Conservation (phyloP, 2,113 vertebrate species). For the Tricholaema leucomelas region DNA sequence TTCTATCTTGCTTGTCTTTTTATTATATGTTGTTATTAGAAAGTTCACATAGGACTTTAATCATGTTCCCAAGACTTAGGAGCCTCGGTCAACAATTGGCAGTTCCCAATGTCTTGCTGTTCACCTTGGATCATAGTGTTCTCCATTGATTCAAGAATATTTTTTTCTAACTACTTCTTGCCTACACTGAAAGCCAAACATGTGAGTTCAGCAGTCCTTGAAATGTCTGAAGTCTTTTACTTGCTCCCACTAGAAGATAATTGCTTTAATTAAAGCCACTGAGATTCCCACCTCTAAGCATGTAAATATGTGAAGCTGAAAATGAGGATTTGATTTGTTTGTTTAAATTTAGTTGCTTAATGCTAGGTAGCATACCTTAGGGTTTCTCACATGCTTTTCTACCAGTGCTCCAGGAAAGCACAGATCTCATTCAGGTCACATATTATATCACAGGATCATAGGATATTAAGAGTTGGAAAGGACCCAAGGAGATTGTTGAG, state of each 20-base stretch:
- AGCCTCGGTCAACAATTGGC: not conserved
- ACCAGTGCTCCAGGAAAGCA: not conserved
- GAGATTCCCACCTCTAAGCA: not conserved
- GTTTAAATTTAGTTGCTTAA: not conserved
- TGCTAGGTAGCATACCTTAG: not conserved
- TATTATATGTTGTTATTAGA: not conserved
- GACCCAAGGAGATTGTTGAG: no score
- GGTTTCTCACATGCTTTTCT: not conserved
- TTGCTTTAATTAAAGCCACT: not conserved
- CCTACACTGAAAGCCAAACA: not conserved
- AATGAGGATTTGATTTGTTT: not conserved
- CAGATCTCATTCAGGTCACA: not conserved
- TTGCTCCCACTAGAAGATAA: not conserved
- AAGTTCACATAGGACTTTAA: not conserved
- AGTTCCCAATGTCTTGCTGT: not conserved
- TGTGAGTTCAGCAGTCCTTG: not conserved
- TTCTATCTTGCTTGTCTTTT: not conserved
- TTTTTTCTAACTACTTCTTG: not conserved
- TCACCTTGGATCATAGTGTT: not conserved
- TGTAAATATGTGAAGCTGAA: not conserved
- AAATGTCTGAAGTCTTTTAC: not conserved
- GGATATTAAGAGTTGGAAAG: no score
- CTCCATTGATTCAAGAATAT: not conserved
- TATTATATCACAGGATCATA: no score
- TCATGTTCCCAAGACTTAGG: accelerated